Percentiles rank a stretch among this genome's conserved stretches.
Evolutionary conservation across 1,140 invertebrate genomes (phyloP).

Genomic region (Charaxes varanes): DNA sequence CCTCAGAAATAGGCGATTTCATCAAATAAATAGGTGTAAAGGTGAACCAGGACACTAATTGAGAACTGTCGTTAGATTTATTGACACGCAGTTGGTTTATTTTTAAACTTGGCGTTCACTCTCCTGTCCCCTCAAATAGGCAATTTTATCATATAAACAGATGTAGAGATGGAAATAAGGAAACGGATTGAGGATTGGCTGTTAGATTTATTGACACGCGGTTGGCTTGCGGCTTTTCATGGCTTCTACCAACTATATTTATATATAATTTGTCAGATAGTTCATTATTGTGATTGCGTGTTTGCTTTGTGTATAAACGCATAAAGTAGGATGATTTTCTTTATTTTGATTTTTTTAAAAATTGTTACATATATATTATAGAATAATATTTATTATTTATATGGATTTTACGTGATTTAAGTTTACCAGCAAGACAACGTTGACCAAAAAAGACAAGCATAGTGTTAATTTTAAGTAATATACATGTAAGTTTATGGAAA

Average conservation of each 20-base stretch:
- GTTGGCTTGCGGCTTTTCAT: slow-evolving; percentile 29
- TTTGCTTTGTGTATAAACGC: slow-evolving; percentile 8
- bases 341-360: too few relatives aligned
- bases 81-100: slow-evolving; percentile 23
- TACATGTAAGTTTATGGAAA: too few relatives aligned
- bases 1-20: slow-evolving; percentile 26
- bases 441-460: too few relatives aligned
- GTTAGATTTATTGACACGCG: slow-evolving; percentile 42
- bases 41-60: slow-evolving; percentile 51
- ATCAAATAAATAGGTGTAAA: slow-evolving; percentile 30
- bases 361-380: too few relatives aligned
- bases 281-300: slow-evolving; percentile 18
- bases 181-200: slow-evolving; percentile 40
- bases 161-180: slow-evolving; percentile 44
- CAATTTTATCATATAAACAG: slow-evolving; percentile 36
- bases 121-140: slow-evolving; percentile 8
- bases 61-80: slow-evolving; percentile 41
- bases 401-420: too few relatives aligned
- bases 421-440: too few relatives aligned
- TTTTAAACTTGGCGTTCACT: background rate
- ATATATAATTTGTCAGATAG: slow-evolving; percentile 24
- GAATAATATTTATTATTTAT: too few relatives aligned
- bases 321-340: too few relatives aligned
- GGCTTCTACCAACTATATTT: slow-evolving; percentile 25
- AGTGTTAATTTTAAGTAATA: too few relatives aligned